These are phyloP conservation scores for Aramus guarauna DNA, from an alignment of 2,113 vertebrate species.

Conservation along the genomic window DNA sequence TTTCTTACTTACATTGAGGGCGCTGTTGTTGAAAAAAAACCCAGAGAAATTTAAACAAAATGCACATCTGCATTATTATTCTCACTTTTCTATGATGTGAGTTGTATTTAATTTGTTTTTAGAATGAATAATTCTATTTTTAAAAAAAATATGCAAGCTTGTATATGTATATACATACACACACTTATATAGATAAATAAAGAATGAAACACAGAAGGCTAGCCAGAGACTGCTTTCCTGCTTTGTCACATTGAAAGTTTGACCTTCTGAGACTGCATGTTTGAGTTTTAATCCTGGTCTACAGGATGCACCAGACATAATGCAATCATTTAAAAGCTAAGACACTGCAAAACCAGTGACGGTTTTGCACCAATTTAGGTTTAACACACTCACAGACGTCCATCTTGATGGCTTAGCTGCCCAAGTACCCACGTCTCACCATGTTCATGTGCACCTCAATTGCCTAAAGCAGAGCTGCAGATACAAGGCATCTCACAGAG, in stretches of 20 bases:
- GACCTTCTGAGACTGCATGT: background rate
- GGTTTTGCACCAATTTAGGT: background rate
- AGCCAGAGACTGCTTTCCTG: background rate
- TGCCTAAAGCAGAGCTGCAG: background rate
- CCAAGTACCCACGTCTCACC: background rate
- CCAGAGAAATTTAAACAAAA: background rate
- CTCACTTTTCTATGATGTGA: background rate
- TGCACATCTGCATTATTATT: background rate
- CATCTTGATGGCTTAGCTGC: background rate
- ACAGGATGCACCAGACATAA: background rate
- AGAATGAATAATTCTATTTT: background rate
- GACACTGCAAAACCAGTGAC: background rate
- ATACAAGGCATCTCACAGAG: background rate
- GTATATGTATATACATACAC: background rate
- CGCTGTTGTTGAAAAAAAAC: background rate
- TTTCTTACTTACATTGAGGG: background rate
- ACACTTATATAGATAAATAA: background rate
- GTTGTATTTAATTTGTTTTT: background rate
- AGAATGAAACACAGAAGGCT: background rate
- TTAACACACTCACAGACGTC: background rate
- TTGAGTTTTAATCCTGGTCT: background rate
- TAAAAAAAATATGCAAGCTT: background rate
- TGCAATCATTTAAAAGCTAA: background rate
- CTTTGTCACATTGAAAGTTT: background rate
- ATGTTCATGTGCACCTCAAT: rapidly evolving